Percentiles rank a stretch among this genome's conserved stretches.
Conservation (phyloP, 2,888 invertebrate genomes). For the Acleris cristana region DNA sequence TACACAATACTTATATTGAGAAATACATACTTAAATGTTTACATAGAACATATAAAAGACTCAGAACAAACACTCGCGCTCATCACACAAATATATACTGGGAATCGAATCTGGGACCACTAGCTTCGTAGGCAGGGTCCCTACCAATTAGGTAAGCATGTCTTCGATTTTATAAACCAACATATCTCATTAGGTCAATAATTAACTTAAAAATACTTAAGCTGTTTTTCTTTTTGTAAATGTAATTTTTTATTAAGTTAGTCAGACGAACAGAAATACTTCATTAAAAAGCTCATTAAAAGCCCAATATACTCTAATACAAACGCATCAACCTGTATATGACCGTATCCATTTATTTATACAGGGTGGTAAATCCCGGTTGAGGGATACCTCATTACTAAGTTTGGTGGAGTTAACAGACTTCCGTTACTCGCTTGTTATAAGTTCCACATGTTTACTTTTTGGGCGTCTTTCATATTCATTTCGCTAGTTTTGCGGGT, state of each 20-base stretch:
- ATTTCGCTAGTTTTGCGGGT: slow-evolving; percentile 25
- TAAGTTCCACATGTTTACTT: slow-evolving; percentile 60
- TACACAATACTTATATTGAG: no score
- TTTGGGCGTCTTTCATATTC: slow-evolving; percentile 32
- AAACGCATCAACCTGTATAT: not conserved
- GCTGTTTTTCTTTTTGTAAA: no score
- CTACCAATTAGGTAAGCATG: no score
- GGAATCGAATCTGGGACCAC: no score
- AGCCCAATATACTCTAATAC: not conserved
- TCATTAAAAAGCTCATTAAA: not conserved
- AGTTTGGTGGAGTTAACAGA: slow-evolving; percentile 59
- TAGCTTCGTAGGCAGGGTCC: no score
- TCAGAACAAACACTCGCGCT: no score
- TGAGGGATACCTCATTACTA: slow-evolving; percentile 74
- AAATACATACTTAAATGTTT: no score
- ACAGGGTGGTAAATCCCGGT: slow-evolving; percentile 60
- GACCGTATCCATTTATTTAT: slow-evolving; percentile 50
- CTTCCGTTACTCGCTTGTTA: slow-evolving; percentile 65
- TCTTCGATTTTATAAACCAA: no score
- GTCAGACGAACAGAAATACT: not conserved
- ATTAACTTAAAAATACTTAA: no score
- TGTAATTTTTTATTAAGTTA: not conserved
- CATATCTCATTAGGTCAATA: no score
- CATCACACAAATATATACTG: no score
- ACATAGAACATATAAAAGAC: no score